A percentile compares a stretch with the other conserved stretches of the same genome.
Conservation (phyloP, 92 coral and sea anemone genomes). For the Palythoa grandis region DNA sequence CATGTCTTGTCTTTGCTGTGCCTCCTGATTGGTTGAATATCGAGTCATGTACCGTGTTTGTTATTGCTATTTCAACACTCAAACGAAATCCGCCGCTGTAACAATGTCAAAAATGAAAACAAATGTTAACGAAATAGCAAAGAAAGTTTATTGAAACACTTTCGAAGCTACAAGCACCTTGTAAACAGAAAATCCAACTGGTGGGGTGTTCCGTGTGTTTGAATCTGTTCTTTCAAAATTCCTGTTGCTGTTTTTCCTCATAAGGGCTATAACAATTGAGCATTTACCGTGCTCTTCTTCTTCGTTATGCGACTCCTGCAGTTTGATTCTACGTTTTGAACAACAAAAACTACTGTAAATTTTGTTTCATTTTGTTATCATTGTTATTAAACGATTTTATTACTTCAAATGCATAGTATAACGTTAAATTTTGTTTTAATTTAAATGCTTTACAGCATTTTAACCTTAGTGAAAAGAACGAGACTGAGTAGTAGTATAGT, state of each 20-base stretch:
- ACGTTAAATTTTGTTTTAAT: neutral
- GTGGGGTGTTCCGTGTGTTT: neutral
- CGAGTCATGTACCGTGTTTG: too few species aligned
- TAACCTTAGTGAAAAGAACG: too few species aligned
- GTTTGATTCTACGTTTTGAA: slow-evolving; percentile 12
- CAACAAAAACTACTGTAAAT: neutral
- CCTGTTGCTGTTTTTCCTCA: slow-evolving; percentile 28
- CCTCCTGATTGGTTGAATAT: too few species aligned
- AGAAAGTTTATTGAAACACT: neutral
- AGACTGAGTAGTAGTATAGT: too few species aligned
- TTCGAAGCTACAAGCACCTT: neutral
- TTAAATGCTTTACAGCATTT: too few species aligned
- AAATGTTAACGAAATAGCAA: neutral
- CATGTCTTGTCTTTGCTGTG: too few species aligned
- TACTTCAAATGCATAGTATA: neutral
- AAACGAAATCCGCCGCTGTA: too few species aligned
- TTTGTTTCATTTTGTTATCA: too few species aligned
- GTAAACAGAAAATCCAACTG: slow-evolving; percentile 27
- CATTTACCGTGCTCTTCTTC: slow-evolving; percentile 6
- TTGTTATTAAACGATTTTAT: too few species aligned
- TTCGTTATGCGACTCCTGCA: neutral
- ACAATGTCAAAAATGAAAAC: neutral
- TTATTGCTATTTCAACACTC: too few species aligned
- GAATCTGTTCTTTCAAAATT: neutral
- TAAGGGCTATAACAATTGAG: slow-evolving; percentile 26